phyloP scores from a whole-genome alignment of 2,888 invertebrate species.

The Ophioninae sp. region DNA sequence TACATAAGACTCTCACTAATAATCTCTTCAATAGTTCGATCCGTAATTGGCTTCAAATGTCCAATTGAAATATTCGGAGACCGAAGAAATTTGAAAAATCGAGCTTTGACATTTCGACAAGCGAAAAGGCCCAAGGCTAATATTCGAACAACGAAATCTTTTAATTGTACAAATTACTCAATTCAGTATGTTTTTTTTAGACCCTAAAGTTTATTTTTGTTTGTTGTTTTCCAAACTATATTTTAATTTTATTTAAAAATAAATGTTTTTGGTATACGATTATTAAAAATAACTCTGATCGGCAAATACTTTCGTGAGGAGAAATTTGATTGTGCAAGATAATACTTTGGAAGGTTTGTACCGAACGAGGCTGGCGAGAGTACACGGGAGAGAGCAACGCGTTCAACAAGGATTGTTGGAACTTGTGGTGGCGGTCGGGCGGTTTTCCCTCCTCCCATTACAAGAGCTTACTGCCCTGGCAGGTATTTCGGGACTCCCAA shows the following conservation, averaged over 20 bases:
- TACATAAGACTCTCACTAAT: background rate
- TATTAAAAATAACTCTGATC: background rate
- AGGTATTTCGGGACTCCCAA: conserved; percentile 81
- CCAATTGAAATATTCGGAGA: background rate
- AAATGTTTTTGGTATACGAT: background rate
- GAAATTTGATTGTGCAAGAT: background rate
- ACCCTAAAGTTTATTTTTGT: no score
- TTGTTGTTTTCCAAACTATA: no score
- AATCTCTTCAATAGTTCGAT: background rate
- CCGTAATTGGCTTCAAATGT: background rate
- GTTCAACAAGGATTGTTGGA: conserved; percentile 86
- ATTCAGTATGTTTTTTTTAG: no score
- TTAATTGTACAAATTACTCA: no score
- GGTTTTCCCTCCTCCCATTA: conserved; percentile 88
- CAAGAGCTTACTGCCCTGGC: conserved; percentile 87
- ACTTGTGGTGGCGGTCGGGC: conserved; percentile 92
- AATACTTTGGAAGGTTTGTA: conserved; percentile 84
- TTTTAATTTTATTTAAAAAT: background rate
- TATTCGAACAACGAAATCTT: no score
- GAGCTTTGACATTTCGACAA: no score
- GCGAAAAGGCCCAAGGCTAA: no score
- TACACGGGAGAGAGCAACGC: conserved; percentile 84
- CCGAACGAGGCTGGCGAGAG: conserved; percentile 91
- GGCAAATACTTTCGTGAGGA: background rate
- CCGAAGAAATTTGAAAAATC: background rate